Percentiles rank a stretch among this genome's conserved stretches.
Evolutionary conservation across 2,797 vertebrate species (phyloP).

Genomic region (Danio kyathit): DNA sequence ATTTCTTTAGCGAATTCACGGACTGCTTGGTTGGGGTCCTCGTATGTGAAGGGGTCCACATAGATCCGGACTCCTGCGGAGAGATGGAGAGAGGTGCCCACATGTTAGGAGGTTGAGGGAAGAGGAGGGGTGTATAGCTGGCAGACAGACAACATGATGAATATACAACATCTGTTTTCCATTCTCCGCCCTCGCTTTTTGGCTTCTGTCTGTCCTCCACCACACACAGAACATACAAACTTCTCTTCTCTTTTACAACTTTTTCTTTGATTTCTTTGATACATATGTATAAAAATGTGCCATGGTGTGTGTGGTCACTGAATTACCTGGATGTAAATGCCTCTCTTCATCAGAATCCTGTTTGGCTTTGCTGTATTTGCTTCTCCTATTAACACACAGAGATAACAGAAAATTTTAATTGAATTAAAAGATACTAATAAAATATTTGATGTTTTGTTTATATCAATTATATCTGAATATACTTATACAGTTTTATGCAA

Average conservation of each 20-base stretch:
- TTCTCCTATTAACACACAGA: constrained; percentile 80
- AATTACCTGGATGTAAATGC: constrained; percentile 95
- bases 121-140: constrained; percentile 48
- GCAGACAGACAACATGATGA: constrained; percentile 49
- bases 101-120: constrained; percentile 39
- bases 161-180: constrained; percentile 56
- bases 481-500: too few species aligned
- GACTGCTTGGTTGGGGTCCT: constrained; percentile 98
- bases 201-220: constrained; percentile 39
- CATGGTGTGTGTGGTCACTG: constrained; percentile 25
- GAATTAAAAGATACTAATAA: background rate
- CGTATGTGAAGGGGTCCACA: constrained; percentile 98
- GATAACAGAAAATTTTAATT: constrained; percentile 28
- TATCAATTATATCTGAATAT: too few species aligned
- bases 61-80: constrained; percentile 95
- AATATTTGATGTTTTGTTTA: too few species aligned
- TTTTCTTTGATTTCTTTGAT: background rate
- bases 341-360: constrained; percentile 99
- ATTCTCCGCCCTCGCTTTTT: constrained; percentile 38
- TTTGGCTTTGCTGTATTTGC: constrained; percentile 99
- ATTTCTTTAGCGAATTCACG: constrained; percentile 99
- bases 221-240: background rate
- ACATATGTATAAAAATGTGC: constrained; percentile 6
- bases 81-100: constrained; percentile 24
- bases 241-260: background rate